phyloP scores from a whole-genome alignment of 2,113 vertebrate genomes.

The Melanostigma gelatinosum region DNA sequence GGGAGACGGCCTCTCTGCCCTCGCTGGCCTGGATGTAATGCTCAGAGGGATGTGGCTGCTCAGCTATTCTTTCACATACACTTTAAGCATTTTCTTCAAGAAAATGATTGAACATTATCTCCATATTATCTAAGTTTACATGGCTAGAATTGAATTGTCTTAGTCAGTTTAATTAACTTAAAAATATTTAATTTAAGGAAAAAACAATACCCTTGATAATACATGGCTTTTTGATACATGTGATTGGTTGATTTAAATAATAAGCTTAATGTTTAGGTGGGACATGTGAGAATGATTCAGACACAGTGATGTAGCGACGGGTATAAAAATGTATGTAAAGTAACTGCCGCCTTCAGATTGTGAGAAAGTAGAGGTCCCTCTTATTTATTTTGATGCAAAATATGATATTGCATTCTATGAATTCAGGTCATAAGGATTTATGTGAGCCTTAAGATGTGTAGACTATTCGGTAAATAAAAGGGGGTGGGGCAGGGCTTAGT shows the following conservation, averaged over 20 bases:
- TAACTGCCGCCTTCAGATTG: background rate
- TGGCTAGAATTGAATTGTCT: background rate
- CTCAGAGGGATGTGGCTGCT: conserved; percentile 18
- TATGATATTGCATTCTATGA: background rate
- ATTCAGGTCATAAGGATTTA: background rate
- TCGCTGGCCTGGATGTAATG: conserved; percentile 41
- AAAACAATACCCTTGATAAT: background rate
- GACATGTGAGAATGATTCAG: background rate
- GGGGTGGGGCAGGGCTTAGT: too few relatives aligned
- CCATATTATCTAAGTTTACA: background rate
- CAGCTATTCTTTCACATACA: background rate
- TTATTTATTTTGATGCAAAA: background rate
- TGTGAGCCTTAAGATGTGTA: background rate
- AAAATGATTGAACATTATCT: background rate
- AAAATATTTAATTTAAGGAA: background rate
- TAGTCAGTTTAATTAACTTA: background rate
- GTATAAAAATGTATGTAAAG: background rate
- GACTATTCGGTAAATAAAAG: background rate
- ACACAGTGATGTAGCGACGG: background rate
- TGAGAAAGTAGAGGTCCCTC: background rate
- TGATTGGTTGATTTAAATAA: background rate
- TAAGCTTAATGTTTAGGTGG: background rate
- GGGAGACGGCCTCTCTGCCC: conserved; percentile 43
- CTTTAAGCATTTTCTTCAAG: conserved; percentile 1
- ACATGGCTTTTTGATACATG: background rate